phyloP scores from a whole-genome alignment of 1,140 invertebrate genomes.

The Idris sp. region DNA sequence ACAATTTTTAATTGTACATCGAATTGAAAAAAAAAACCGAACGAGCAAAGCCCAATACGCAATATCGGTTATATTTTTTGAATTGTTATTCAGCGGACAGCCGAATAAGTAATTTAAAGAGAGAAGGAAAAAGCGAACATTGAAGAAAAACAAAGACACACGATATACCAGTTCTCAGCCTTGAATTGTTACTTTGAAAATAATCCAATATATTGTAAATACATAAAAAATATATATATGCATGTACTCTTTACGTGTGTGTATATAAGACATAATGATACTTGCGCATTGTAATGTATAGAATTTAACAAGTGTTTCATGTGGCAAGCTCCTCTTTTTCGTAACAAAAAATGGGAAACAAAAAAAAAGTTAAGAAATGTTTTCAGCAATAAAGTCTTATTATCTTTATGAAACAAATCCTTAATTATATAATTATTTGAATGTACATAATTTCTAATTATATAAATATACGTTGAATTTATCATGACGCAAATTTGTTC shows the following conservation, averaged over 20 bases:
- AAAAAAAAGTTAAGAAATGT: conserved; percentile 42
- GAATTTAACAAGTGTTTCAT: conserved; percentile 62
- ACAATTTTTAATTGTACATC: conserved; percentile 50
- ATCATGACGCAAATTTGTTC: conserved; percentile 38
- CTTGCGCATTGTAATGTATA: conserved; percentile 62
- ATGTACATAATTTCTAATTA: conserved; percentile 61
- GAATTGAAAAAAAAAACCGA: conserved; percentile 45
- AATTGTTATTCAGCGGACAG: conserved; percentile 53
- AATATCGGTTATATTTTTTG: conserved; percentile 58
- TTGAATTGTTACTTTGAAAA: conserved; percentile 56
- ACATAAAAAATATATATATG: conserved; percentile 53
- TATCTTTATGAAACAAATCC: conserved; percentile 48
- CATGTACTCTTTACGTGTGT: conserved; percentile 51
- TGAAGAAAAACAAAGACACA: conserved; percentile 2
- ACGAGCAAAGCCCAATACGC: conserved; percentile 35
- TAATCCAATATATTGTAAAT: conserved; percentile 58
- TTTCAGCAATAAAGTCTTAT: conserved; percentile 62
- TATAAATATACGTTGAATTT: conserved; percentile 61
- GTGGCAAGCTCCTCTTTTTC: conserved; percentile 57
- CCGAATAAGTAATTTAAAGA: conserved; percentile 28
- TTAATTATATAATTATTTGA: conserved; percentile 50
- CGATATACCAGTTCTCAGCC: conserved; percentile 56
- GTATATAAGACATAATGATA: conserved; percentile 60
- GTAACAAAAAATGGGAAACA: conserved; percentile 23
- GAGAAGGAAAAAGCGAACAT: conserved; percentile 6